phyloP scores from a whole-genome alignment of 2,113 vertebrate genomes.

The Amblyornis subalaris region DNA sequence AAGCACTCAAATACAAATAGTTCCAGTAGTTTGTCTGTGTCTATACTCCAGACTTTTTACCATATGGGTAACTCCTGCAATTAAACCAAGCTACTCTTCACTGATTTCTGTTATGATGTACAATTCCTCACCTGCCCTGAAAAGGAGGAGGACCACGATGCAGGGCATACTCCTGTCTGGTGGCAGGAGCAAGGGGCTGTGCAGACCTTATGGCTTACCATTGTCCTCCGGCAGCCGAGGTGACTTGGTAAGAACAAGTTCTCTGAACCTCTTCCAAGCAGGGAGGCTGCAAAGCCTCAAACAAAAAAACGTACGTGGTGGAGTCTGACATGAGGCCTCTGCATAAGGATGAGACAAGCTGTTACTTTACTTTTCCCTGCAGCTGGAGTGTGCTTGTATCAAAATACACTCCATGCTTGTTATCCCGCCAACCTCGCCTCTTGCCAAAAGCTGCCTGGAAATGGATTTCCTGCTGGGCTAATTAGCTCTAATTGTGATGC shows the following conservation, averaged over 20 bases:
- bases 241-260: background rate
- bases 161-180: background rate
- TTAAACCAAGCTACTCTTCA: background rate
- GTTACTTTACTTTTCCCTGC: constrained; percentile 51
- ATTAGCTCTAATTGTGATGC: constrained; percentile 66
- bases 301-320: background rate
- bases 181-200: fast-evolving
- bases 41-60: background rate
- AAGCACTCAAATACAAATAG: constrained; percentile 86
- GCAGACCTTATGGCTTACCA: background rate
- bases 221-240: fast-evolving
- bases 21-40: background rate
- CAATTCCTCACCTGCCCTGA: background rate
- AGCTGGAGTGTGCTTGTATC: constrained; percentile 62
- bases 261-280: background rate
- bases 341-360: constrained; percentile 44
- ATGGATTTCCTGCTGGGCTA: constrained; percentile 68
- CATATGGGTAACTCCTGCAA: fast-evolving
- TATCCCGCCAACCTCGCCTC: constrained; percentile 38
- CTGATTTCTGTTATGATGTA: background rate
- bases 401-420: constrained; percentile 56
- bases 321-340: background rate
- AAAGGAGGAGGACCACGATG: fast-evolving
- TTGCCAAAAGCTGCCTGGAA: constrained; percentile 66
- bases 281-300: background rate